Percentiles rank a stretch among this genome's conserved stretches.
These are phyloP conservation scores for Corydoras sp. DNA, from an alignment of 2,113 vertebrate genomes.

Conservation along the genomic window DNA sequence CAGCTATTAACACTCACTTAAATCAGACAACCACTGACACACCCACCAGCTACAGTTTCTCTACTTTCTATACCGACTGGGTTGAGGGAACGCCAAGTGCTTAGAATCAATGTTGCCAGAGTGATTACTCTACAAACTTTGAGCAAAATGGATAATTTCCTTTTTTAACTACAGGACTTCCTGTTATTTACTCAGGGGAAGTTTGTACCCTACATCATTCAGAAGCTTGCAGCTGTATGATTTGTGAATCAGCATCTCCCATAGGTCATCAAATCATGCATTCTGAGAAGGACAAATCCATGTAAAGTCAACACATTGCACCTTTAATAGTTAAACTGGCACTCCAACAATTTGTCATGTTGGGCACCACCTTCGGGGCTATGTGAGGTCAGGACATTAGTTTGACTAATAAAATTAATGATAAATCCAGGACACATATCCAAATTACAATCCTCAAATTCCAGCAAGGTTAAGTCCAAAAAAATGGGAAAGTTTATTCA, in stretches of 20 bases:
- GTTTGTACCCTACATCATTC: background rate
- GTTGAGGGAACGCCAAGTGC: conserved; percentile 25
- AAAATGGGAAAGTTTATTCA: too few species aligned
- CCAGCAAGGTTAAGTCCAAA: too few species aligned
- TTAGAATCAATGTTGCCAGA: conserved; percentile 37
- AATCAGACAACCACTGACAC: conserved; percentile 18
- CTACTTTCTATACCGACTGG: conserved; percentile 15
- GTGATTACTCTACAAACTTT: conserved; percentile 39
- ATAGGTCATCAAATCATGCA: too few species aligned
- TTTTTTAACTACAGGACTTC: conserved; percentile 17
- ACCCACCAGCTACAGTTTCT: conserved; percentile 21
- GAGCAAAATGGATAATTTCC: conserved; percentile 21
- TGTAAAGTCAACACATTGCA: conserved; percentile 29
- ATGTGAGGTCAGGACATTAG: conserved; percentile 4
- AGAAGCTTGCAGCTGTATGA: background rate
- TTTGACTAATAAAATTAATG: too few species aligned
- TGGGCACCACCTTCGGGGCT: conserved; percentile 7
- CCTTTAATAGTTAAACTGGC: conserved; percentile 27
- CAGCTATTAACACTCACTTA: conserved; percentile 3
- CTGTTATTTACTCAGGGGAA: conserved; percentile 5
- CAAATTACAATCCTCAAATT: too few species aligned
- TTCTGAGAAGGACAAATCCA: background rate
- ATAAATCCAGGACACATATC: too few species aligned
- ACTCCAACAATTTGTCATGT: conserved; percentile 16
- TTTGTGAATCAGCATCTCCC: background rate